Conservation (phyloP, 2,113 vertebrate species). For the Mirounga angustirostris region DNA sequence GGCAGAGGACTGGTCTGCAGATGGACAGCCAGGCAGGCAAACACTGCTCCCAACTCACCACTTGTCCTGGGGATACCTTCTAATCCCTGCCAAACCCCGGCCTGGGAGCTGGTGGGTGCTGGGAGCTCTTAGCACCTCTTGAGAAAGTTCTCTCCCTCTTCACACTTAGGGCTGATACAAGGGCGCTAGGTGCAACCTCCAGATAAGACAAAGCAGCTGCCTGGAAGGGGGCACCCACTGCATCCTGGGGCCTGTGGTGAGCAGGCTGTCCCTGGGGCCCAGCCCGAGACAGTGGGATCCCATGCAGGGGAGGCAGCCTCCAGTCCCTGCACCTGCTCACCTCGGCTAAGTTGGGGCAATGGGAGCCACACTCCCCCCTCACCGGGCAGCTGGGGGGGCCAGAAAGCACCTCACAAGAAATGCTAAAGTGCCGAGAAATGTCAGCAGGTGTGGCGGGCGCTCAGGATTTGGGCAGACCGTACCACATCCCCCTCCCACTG, state of each 20-base stretch:
- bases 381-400: background rate
- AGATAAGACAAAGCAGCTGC: background rate
- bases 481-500: no score
- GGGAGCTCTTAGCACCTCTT: background rate
- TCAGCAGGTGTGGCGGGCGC: background rate
- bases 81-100: no score
- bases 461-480: background rate
- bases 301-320: background rate
- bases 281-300: background rate
- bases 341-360: background rate
- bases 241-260: background rate
- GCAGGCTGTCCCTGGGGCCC: background rate
- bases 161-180: background rate
- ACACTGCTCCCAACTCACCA: background rate
- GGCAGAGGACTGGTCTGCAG: background rate
- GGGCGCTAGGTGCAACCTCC: background rate
- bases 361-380: background rate
- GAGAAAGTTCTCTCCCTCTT: background rate
- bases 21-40: background rate
- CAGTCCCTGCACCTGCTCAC: background rate
- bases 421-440: no score
- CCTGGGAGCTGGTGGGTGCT: background rate
- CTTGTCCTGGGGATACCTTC: no score
- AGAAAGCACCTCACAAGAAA: background rate
- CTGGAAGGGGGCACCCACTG: background rate